Evolutionary conservation across 2,113 vertebrate genomes (phyloP), one percentile per base, ranked within the genome.

Genomic region (Chaetodon trifascialis): DNA sequence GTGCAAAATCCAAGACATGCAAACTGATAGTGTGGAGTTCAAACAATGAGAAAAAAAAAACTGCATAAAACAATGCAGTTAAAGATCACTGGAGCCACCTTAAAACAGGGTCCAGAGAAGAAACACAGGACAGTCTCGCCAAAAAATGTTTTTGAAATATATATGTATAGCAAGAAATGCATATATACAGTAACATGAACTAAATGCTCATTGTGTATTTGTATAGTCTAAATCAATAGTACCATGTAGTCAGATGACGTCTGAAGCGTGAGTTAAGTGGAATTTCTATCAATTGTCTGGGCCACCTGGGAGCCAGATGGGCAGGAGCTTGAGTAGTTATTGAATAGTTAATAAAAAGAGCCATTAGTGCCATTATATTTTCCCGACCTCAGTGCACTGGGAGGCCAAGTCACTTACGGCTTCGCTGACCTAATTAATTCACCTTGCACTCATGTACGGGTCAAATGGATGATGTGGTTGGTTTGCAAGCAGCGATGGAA

Each of bases 301-400:
- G 21, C 52, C 42, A 54, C 47, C 9, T 19, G 19, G 11, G 15
- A 58, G 46, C 42, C 23, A 83, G 17, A 72, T 68, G 56, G 49
- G 36, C 51, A 49, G 64, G 49, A 58, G 46, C 49, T 67, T 44
- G 47, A 73, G 52, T 36, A 46, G 68, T 82, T 76, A 77, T 62
- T 86, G 55, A 90, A 83, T 70, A 65, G 76, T 82, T 80, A 76
- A 84, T 79, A 81, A 76, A 1, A 36, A 23, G 25, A 83, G 82
- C 66, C 67, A 80, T 90, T 84, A 80, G 79, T 19, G 44, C 36
- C 36, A 7, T 84, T 84, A 40, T 44, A 83, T 82, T 56, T 59
- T n/a, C 11, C 66, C 67, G 69, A 87, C 84, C 83, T 76, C 2
- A 2, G 58, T 40, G 52, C 73, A 76, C 62, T 15, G 9, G 82